Evolutionary conservation across 2,888 invertebrate genomes (phyloP), one percentile per base, ranked within the genome.

Genomic region (Apamea epomidion): DNA sequence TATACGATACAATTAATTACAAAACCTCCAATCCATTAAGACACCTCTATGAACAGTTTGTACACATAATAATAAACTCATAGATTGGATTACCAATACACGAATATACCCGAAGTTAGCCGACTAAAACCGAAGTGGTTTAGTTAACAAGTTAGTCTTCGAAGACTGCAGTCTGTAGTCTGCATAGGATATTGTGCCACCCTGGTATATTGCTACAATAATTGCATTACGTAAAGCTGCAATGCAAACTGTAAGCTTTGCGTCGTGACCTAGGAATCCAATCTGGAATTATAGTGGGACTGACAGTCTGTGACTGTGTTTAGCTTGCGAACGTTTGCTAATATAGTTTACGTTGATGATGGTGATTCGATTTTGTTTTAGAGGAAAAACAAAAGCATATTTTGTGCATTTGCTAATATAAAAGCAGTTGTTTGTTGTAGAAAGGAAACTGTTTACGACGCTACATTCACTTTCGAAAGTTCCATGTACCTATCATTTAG

Each of bases 161-260:
- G 75, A 65, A 80, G 70, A 78, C 75, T 81, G 69, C 78, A 88
- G 78, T 80, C 80, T 72, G 64, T 78, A 48, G 75, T 74, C 83
- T 81, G 81, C 76, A 75, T 81, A 85, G 84, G 78, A 83, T 85
- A 88, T 82, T 83, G 82, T 82, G 81, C 79, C 86, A 58, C 85
- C 71, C 82, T 78, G 75, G 81, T 83, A 84, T 87, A 89, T 87
- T 85, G 87, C 84, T 84, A 89, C 84, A 88, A 88, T 91, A 91
- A 91, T 91, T 91, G 86, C 87, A 90, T 90, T 91, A 88, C 84
- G 76, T 74, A 80, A 84, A 81, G 83, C 87, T 83, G 76, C 82
- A 78, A 82, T 76, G 81, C 82, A 81, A 88, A 88, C 85, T 82
- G 83, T 80, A 82, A 88, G 88, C 88, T 82, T 83, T 89, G 86